A percentile compares a stretch with the other conserved stretches of the same genome.
Conservation (phyloP, 2,888 invertebrate genomes). For the Stenolophus ochropezus region DNA sequence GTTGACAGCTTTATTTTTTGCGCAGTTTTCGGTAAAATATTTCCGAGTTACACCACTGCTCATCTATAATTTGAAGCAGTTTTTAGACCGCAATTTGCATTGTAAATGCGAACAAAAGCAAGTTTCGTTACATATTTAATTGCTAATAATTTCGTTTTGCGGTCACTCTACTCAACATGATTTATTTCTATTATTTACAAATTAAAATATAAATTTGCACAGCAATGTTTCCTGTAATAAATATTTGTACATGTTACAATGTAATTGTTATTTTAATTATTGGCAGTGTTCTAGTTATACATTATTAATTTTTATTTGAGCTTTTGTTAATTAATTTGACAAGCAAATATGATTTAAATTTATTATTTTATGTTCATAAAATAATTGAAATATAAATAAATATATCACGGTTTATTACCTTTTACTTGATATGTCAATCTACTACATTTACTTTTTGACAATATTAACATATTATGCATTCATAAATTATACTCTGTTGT, state of each 20-base stretch:
- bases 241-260: neutral
- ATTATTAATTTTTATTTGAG: neutral
- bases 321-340: neutral
- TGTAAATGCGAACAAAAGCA: slow-evolving; percentile 36
- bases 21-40: slow-evolving; percentile 41
- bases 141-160: slow-evolving; percentile 36
- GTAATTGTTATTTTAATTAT: slow-evolving; percentile 33
- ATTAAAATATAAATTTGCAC: slow-evolving; percentile 27
- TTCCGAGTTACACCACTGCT: neutral
- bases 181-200: slow-evolving; percentile 23
- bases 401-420: neutral
- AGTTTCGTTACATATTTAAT: slow-evolving; percentile 39
- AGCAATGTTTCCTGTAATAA: slow-evolving; percentile 10
- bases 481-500: too few relatives aligned
- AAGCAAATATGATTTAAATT: neutral
- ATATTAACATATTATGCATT: neutral
- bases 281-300: neutral
- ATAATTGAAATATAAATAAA: neutral
- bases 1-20: slow-evolving; percentile 3
- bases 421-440: neutral
- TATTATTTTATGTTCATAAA: neutral
- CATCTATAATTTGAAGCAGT: slow-evolving; percentile 24
- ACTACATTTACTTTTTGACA: neutral
- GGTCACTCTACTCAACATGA: neutral
- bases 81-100: neutral